Evolutionary conservation across 2,113 vertebrate genomes (phyloP).

Genomic region (Copsychus sechellarum): DNA sequence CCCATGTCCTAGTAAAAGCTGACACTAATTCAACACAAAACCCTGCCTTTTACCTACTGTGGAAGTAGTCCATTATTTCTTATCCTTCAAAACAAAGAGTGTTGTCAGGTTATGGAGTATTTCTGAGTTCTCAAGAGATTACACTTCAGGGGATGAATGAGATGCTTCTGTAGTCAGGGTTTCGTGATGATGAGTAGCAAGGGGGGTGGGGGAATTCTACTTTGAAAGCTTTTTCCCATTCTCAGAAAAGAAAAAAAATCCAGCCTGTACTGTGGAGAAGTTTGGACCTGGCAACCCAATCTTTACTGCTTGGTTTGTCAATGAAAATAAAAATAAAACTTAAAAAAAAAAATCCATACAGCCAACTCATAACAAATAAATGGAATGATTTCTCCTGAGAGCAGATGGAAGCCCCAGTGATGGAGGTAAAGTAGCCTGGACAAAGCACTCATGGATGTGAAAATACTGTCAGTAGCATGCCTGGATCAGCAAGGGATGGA

Average conservation of each 20-base stretch:
- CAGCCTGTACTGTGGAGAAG: not conserved
- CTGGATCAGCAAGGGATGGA: conserved; percentile 45
- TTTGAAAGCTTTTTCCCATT: conserved; percentile 37
- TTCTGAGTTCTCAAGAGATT: conserved; percentile 41
- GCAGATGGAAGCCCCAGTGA: not conserved
- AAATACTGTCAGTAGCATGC: not conserved
- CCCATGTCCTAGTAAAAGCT: conserved; percentile 19
- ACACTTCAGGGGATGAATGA: conserved; percentile 25
- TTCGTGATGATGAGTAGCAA: not conserved
- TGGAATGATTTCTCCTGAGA: conserved; percentile 51
- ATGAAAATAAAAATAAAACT: conserved; percentile 69
- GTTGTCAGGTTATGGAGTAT: conserved; percentile 15
- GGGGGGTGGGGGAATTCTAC: not conserved
- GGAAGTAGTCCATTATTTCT: conserved; percentile 35
- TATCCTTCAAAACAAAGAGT: conserved; percentile 38
- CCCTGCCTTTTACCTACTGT: conserved; percentile 8
- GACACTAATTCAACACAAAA: conserved; percentile 40
- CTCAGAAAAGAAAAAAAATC: not conserved
- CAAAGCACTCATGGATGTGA: conserved; percentile 44
- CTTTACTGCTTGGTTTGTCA: conserved; percentile 55
- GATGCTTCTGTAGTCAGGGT: not conserved
- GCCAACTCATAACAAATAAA: conserved; percentile 49
- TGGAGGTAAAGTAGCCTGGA: conserved; percentile 41
- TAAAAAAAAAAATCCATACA: conserved; percentile 57
- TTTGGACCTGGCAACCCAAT: conserved; percentile 3